Evolutionary conservation across 2,888 invertebrate species (phyloP).

Genomic region (Drosophila neotestacea): DNA sequence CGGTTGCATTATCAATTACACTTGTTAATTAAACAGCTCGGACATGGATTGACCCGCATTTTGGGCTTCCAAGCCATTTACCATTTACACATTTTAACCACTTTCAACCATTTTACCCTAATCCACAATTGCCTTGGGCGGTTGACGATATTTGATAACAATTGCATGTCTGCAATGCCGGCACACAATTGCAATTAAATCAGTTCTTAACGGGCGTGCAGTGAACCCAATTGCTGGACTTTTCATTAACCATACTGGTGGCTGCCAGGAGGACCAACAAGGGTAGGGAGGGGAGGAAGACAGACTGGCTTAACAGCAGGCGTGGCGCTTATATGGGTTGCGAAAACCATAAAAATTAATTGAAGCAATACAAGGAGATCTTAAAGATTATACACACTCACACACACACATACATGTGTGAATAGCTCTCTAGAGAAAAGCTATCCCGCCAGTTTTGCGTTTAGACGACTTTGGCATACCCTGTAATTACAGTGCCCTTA

Average conservation of each 20-base stretch:
- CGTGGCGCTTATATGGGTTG: slow-evolving; percentile 70
- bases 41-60: slow-evolving; percentile 71
- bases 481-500: background rate
- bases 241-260: slow-evolving; percentile 39
- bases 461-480: slow-evolving; percentile 5
- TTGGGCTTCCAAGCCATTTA: slow-evolving; percentile 29
- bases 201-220: slow-evolving; percentile 72
- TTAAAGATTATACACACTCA: slow-evolving; percentile 39
- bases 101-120: slow-evolving; percentile 12
- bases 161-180: slow-evolving; percentile 65
- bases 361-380: slow-evolving; percentile 58
- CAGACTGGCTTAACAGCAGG: slow-evolving; percentile 20
- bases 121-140: slow-evolving; percentile 20
- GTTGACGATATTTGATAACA: slow-evolving; percentile 71
- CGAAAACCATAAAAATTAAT: slow-evolving; percentile 68
- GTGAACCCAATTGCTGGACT: slow-evolving; percentile 49
- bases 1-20: slow-evolving; percentile 69
- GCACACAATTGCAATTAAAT: slow-evolving; percentile 74
- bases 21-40: slow-evolving; percentile 75
- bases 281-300: background rate
- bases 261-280: background rate
- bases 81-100: slow-evolving; percentile 14
- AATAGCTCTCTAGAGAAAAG: background rate
- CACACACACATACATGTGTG: slow-evolving; percentile 6
- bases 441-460: background rate